These are phyloP conservation scores for Enteromius anoplus DNA, from an alignment of 2,797 vertebrate species.

Conservation along the genomic window DNA sequence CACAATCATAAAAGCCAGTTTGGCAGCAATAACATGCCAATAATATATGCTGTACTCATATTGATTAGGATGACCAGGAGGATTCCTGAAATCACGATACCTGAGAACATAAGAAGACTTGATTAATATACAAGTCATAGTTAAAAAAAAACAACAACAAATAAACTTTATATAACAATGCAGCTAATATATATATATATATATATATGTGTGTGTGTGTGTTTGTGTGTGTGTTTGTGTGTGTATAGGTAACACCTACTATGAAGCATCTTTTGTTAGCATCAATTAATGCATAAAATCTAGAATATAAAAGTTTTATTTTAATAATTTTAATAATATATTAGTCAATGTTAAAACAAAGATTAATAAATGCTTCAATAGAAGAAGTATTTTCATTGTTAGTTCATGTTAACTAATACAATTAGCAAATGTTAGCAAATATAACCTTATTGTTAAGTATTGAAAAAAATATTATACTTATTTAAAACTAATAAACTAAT, in stretches of 20 bases:
- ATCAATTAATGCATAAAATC: background rate
- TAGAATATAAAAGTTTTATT: too few relatives aligned
- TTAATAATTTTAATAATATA: too few relatives aligned
- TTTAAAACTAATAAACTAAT: background rate
- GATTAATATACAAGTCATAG: background rate
- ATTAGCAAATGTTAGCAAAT: background rate
- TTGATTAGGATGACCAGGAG: conserved; percentile 79
- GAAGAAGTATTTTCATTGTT: background rate
- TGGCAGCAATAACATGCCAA: conserved; percentile 98
- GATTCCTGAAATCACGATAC: conserved; percentile 94
- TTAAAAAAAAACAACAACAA: background rate
- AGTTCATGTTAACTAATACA: background rate
- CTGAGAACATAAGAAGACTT: conserved; percentile 66
- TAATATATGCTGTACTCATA: conserved; percentile 90
- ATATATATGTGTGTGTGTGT: too few relatives aligned
- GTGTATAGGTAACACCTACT: background rate
- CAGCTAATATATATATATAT: too few relatives aligned
- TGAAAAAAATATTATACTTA: background rate
- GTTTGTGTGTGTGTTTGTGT: too few relatives aligned
- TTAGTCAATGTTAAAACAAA: background rate
- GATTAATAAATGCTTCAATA: background rate
- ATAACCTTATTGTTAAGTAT: too few relatives aligned
- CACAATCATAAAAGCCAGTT: conserved; percentile 96
- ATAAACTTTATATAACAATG: background rate
- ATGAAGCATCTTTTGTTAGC: too few relatives aligned